Base-by-base conservation (phyloP, 2,888 invertebrate species). In the Hermaeophaga mercurialis region DNA sequence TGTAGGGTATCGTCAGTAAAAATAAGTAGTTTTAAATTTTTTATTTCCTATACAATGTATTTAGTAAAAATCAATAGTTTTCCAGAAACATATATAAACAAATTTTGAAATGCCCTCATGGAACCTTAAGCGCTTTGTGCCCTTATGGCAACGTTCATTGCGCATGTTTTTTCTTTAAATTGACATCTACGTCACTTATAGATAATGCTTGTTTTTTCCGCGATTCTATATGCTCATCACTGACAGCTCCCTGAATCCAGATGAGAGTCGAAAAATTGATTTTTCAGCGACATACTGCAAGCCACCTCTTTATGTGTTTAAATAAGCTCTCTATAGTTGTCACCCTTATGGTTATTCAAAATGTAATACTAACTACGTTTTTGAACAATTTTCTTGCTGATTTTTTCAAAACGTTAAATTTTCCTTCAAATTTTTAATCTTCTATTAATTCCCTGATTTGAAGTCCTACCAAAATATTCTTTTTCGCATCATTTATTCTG, bases 401-500 rank as follows among this genome's bases (percentile, higher is more conserved):
- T 34, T 34, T 28, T n/a, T 28, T n/a, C n/a, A 28, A 28, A 28
- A n/a, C 14, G 8, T 14, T 34, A 5, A 34, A 15, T 11, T 26
- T 26, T 5, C 5, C 5, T 2, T 26, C 9, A 11, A 22, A 24
- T 44, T 12, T 26, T 44, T 12, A n/a, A 12, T 44, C 26, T 44
- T 26, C 26, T 24, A 44, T 26, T 3, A 44, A 26, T 24, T 44
- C 5, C 12, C 44, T 11, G 4, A 24, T 26, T 19, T 44, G 24
- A 5, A 14, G 12, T 9, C 14, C 2, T 34, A 48, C 9, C 9
- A 11, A 36, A 11, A 48, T 34, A n/a, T 34, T 22, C 19, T 49
- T 18, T 36, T 49, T 47, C 15, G 36, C 36, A 26, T 45, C 28
- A 26, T 28, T 45, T 24, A 45, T 22, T 45, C 9, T 28, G 11